Evolutionary conservation across 1,140 invertebrate species (phyloP).

Genomic region (Tribolium castaneum): DNA sequence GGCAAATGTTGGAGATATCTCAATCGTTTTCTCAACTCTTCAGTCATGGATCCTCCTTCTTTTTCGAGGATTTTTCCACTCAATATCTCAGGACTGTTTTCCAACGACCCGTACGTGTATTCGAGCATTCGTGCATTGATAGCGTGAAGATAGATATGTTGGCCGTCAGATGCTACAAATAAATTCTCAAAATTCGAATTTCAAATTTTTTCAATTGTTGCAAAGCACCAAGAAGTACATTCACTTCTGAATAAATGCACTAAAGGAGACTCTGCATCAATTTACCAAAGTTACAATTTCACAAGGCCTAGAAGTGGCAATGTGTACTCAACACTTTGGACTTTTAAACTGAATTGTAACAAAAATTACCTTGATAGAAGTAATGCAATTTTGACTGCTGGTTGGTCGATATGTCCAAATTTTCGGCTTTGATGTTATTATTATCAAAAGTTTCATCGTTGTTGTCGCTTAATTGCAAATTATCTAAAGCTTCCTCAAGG

Average conservation of each 20-base stretch:
- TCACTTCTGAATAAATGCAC: neutral
- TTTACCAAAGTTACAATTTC: constrained; percentile 59
- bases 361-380: constrained; percentile 84
- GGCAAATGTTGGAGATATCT: constrained; percentile 91
- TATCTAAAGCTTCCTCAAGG: constrained; percentile 1
- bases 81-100: constrained; percentile 81
- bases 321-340: constrained; percentile 59
- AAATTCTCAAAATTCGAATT: constrained; percentile 22
- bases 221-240: neutral
- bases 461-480: neutral
- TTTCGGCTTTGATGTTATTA: constrained; percentile 9
- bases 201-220: neutral
- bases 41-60: constrained; percentile 85
- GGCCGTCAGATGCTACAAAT: constrained; percentile 83
- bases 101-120: constrained; percentile 84
- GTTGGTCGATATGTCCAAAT: constrained; percentile 30
- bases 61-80: constrained; percentile 82
- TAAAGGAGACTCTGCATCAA: constrained; percentile 12
- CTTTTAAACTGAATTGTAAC: too few relatives aligned
- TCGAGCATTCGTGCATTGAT: constrained; percentile 92
- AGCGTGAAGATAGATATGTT: constrained; percentile 92
- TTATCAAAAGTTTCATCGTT: neutral
- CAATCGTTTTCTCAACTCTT: constrained; percentile 80
- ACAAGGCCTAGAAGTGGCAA: constrained; percentile 44
- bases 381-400: constrained; percentile 65